Percentiles rank a stretch among this genome's conserved stretches.
These are phyloP conservation scores for Platalea minor DNA, from an alignment of 2,797 vertebrate species.

Conservation along the genomic window DNA sequence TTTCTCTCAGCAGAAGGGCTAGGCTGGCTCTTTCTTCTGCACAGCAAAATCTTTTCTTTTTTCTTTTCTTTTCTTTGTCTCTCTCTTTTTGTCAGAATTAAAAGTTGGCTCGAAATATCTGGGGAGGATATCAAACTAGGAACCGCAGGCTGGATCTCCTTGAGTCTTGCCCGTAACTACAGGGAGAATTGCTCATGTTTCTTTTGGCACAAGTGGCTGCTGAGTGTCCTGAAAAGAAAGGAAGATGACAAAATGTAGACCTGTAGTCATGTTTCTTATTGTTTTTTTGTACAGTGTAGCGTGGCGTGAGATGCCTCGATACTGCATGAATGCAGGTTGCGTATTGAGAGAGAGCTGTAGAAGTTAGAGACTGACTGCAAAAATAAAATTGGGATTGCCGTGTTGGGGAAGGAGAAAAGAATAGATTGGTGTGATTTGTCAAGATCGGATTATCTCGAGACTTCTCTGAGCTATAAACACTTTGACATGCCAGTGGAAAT, in stretches of 20 bases:
- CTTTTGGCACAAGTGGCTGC: neutral
- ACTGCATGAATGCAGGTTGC: fast-evolving
- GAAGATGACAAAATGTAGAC: neutral
- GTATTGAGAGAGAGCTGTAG: fast-evolving
- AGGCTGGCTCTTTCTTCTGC: neutral
- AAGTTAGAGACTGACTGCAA: neutral
- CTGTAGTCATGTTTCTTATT: neutral
- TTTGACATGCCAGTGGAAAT: neutral
- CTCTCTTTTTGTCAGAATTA: neutral
- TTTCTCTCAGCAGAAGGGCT: neutral
- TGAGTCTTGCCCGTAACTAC: neutral
- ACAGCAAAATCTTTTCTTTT: neutral
- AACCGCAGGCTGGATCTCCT: neutral
- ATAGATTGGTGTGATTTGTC: neutral
- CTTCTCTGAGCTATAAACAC: neutral
- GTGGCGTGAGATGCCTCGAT: neutral
- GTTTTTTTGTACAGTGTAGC: neutral
- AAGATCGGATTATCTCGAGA: neutral
- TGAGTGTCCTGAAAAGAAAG: neutral
- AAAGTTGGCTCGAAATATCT: neutral
- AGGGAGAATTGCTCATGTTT: neutral
- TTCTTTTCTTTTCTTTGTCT: too few relatives aligned
- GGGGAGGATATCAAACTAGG: neutral
- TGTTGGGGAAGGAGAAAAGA: neutral
- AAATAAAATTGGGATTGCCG: neutral